Conservation (phyloP, 2,797 vertebrate genomes). For the Perdix hodgsoniae region DNA sequence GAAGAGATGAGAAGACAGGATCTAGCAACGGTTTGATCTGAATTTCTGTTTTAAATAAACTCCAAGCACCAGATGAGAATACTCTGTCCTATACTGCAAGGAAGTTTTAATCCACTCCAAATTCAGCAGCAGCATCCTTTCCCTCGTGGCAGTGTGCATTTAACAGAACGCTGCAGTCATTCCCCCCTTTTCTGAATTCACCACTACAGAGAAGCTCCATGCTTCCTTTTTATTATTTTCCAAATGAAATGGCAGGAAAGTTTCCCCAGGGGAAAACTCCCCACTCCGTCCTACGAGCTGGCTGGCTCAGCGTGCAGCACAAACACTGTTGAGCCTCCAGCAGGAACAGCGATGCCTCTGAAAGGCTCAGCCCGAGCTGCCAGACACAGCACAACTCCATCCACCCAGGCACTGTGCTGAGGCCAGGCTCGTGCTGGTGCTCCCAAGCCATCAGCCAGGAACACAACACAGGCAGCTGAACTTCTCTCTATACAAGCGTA, state of each 20-base stretch:
- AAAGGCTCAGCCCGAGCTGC: background rate
- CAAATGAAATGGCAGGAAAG: background rate
- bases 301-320: background rate
- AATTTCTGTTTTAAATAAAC: background rate
- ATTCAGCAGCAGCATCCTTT: conserved; percentile 27
- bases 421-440: background rate
- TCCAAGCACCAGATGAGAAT: conserved; percentile 55
- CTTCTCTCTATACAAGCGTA: fast-evolving
- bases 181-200: conserved; percentile 1
- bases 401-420: fast-evolving
- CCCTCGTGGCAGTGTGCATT: background rate
- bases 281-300: background rate
- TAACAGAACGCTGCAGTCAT: background rate
- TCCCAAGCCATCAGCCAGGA: background rate
- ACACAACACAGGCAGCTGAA: background rate
- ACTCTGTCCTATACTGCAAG: background rate
- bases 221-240: conserved; percentile 13
- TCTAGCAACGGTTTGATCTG: conserved; percentile 16
- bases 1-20: background rate
- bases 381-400: background rate
- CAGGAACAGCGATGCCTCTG: background rate
- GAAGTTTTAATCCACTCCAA: conserved; percentile 48
- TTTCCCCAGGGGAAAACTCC: background rate
- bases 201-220: background rate
- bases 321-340: background rate